Percentiles rank a stretch among this genome's conserved stretches.
Evolutionary conservation across 2,888 invertebrate genomes (phyloP).

Genomic region (Tetropium fuscum): DNA sequence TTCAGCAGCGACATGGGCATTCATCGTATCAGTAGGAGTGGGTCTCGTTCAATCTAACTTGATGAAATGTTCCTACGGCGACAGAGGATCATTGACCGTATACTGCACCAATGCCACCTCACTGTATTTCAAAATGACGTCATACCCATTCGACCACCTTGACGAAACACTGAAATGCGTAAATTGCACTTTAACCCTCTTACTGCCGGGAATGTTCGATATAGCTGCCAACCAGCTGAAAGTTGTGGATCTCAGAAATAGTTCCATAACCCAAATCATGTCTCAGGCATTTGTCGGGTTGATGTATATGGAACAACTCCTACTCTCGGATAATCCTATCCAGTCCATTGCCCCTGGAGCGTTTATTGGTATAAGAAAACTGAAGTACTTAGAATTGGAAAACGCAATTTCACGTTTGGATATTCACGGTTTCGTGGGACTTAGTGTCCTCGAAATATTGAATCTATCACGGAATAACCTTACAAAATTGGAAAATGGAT

Average conservation of each 20-base stretch:
- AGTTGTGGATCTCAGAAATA: slow-evolving; percentile 51
- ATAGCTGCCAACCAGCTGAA: slow-evolving; percentile 60
- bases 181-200: slow-evolving; percentile 53
- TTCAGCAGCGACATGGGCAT: not conserved
- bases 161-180: slow-evolving; percentile 61
- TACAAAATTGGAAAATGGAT: slow-evolving; percentile 34
- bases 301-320: slow-evolving; percentile 55
- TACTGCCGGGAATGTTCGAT: slow-evolving; percentile 59
- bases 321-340: slow-evolving; percentile 56
- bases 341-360: slow-evolving; percentile 51
- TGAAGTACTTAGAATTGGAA: slow-evolving; percentile 52
- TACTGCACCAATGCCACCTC: slow-evolving; percentile 58
- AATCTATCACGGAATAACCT: slow-evolving; percentile 52
- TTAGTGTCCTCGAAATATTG: slow-evolving; percentile 50
- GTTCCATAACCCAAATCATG: slow-evolving; percentile 50
- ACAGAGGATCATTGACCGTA: slow-evolving; percentile 60
- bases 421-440: slow-evolving; percentile 43
- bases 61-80: slow-evolving; percentile 60
- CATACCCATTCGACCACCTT: slow-evolving; percentile 61
- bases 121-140: slow-evolving; percentile 54
- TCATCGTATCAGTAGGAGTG: not conserved
- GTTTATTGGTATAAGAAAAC: slow-evolving; percentile 57
- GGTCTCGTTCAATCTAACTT: not conserved
- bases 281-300: slow-evolving; percentile 56
- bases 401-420: slow-evolving; percentile 41